Evolutionary conservation across 2,888 invertebrate genomes (phyloP), one percentile per base, ranked within the genome.

Genomic region (Parnassius mnemosyne): DNA sequence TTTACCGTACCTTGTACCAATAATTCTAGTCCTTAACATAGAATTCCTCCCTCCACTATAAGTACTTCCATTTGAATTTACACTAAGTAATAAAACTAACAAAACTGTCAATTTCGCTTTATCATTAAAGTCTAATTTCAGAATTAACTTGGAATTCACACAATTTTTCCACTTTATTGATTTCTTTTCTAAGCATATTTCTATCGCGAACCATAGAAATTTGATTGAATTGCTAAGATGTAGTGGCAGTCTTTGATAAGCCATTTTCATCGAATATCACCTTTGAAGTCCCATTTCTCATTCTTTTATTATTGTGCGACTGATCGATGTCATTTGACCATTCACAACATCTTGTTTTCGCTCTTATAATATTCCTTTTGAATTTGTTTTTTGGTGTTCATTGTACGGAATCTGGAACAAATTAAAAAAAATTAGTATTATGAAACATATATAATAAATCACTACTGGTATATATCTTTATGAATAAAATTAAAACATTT

Each of bases 1-100:
- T 66, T 96, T 94, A 5, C 97, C 97, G 92, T 97, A 97, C 49
- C 96, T 93, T 5, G 97, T 97, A 71, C 95, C 95, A 60, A 97
- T 96, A 71, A 97, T 94, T 69, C 97, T 93, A 65, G 96, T 95
- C 77, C 96, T 94, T 69, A 95, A 85, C 83, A 95, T 94, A 57
- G 94, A 94, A 87, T 95, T 95, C 66, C 91, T 85, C 65, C 85
- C 84, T 67, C 83, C 82, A 68, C 77, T 78, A 67, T 85, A 89
- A 71, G 83, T 85, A 73, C 84, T 89, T 66, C 89, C 87, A 74
- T 80, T 76, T 53, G 85, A 83, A 69, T 80, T 79, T 57, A 84
- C 83, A 68, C 79, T 83, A 65, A 86, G 70, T 16, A 87, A 66
- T 68, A 89, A 73, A 66, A 88, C 76, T 70, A 87, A 72, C 41